Evolutionary conservation across 2,797 vertebrate species (phyloP), one percentile per base, ranked within the genome.

Genomic region (Tragelaphus eurycerus): DNA sequence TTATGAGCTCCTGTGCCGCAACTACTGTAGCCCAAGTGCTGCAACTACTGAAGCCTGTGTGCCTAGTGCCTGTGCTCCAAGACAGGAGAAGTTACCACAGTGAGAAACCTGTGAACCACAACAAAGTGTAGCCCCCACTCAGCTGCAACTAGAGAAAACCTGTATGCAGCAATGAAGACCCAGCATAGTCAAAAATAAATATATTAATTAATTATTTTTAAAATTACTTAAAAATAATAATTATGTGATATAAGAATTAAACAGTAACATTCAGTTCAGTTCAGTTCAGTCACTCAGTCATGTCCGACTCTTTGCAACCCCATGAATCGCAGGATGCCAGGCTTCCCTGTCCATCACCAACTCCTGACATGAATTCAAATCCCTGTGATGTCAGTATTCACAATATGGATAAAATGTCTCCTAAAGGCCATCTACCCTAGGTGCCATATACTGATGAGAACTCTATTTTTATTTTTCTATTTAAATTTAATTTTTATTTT

Each of bases 1-100:
- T 38, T 38, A 43, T 14, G 34, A 43, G 38, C 12, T 21, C 21
- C 19, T 74, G 2, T 43, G 34, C 10, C 0, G 0, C 11, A 43
- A 25, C 12, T 43, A 4, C 12, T 25, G 21, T 12, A 71, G 34
- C 21, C 38, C 71, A 25, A 13, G 38, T 25, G 38, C 71, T 43
- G 38, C 38, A 25, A 0, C 38, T 43, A 16, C 71, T 43, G 71
- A 43, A 43, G 12, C 38, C 38, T 43, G 38, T 74, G 71, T 43
- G 71, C 71, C 71, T 25, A 23, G 38, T 7, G 38, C 71, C 71
- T 43, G 21, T 25, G 21, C 38, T 43, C 38, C 38, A 43, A 43
- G 71, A 43, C 38, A 43, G 34, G 67, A 43, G 71, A 74, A 74
- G 38, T 25, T 25, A 74, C 38, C 38, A 16, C 38, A 25, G 0